Evolutionary conservation across 2,113 vertebrate genomes (phyloP), one percentile per base, ranked within the genome.

Genomic region (Dipodomys spectabilis): DNA sequence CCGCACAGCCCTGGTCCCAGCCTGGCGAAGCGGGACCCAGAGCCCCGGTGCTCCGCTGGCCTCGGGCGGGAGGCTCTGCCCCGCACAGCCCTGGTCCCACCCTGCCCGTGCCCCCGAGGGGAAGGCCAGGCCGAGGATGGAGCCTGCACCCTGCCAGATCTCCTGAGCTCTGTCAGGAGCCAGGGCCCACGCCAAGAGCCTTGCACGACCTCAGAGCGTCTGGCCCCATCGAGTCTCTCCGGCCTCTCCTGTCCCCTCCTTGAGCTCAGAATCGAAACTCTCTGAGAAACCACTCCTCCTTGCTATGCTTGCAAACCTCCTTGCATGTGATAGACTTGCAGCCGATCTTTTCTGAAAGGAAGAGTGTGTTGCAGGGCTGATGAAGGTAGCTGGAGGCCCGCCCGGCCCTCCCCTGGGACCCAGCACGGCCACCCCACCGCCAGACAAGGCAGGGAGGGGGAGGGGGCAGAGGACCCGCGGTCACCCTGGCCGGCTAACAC

Each of bases 301-400:
- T 6, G 1, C 39, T n/a, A 2, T 67, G 30, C 25, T 49, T n/a
- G 7, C 1, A 2, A 35, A 23, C 0, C 12, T 1, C n/a, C 10
- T 73, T 8, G 7, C 35, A 15, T 7, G 2, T 6, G 13, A 60
- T 1, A 85, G 44, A 39, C 2, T 1, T 23, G 4, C 0, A 0
- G 6, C 22, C 15, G 2, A 19, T 39, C 0, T 35, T 60, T 78
- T 68, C 28, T 20, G 20, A 28, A 74, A 25, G 39, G n/a, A 6
- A 4, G 0, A 5, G 1, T 0, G 0, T 5, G 1, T 27, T 3
- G 0, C 4, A 0, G 44, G 11, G 27, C 44, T 20, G 3, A 11
- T 3, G 2, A 39, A 64, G 27, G 39, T 11, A 20, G 62, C 49
- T 49, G 16, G 60, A 49, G 35, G 30, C 73, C 15, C 67, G 49